Conservation (phyloP, 2,888 invertebrate species). For the Zhengitettix transpicula region DNA sequence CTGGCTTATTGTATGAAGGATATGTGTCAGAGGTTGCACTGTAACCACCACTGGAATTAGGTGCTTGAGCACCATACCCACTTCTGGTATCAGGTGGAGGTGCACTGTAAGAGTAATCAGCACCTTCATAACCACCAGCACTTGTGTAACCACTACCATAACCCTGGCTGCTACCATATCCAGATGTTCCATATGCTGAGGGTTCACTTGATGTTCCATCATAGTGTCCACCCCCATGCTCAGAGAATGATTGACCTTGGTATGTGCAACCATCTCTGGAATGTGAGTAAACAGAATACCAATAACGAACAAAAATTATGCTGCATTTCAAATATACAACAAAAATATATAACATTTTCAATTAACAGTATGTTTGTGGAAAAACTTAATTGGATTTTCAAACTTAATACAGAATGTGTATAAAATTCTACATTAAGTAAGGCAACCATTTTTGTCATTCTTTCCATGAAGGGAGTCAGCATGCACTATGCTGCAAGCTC, state of each 20-base stretch:
- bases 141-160: slow-evolving; percentile 3
- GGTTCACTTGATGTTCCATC: slow-evolving; percentile 1
- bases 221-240: slow-evolving; percentile 3
- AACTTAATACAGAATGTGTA: too few species aligned
- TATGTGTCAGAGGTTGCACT: slow-evolving; percentile 5
- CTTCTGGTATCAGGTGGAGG: slow-evolving; percentile 3
- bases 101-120: slow-evolving; percentile 3
- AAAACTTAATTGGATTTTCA: too few species aligned
- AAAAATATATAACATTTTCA: too few species aligned
- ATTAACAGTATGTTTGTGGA: too few species aligned
- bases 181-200: slow-evolving; percentile 2
- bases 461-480: too few species aligned
- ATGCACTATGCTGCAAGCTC: too few species aligned
- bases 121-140: slow-evolving; percentile 6
- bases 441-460: too few species aligned
- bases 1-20: slow-evolving; percentile 4
- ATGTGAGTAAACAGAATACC: not conserved
- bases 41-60: slow-evolving; percentile 1
- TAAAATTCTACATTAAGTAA: too few species aligned
- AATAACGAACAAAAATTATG: not conserved
- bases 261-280: not conserved
- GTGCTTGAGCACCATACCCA: slow-evolving; percentile 6
- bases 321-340: not conserved
- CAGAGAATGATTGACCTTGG: not conserved
- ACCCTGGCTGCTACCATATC: slow-evolving; percentile 3